Conservation (phyloP, 1,140 invertebrate genomes). For the Bombus confusus region DNA sequence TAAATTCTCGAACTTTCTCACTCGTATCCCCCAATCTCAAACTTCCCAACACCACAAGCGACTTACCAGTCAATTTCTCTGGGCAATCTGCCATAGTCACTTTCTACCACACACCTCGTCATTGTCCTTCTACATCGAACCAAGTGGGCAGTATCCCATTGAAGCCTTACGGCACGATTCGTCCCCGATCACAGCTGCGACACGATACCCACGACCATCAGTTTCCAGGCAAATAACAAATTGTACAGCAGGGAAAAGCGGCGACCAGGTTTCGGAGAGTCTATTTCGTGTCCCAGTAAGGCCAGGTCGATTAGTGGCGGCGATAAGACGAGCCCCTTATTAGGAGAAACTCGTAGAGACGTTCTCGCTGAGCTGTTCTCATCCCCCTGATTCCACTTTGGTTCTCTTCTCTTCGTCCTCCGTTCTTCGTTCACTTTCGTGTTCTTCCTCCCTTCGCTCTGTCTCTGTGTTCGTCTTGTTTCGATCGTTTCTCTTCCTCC, state of each 20-base stretch:
- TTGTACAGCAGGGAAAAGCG: conserved; percentile 32
- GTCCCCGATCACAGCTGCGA: neutral
- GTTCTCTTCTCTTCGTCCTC: neutral
- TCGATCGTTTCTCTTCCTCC: conserved; percentile 19
- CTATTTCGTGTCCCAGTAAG: conserved; percentile 65
- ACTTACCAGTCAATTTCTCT: neutral
- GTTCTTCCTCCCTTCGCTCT: conserved; percentile 17
- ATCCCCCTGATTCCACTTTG: neutral
- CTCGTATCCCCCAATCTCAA: neutral
- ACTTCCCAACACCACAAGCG: neutral
- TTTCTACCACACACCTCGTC: neutral
- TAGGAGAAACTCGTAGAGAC: conserved; percentile 58
- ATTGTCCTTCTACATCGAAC: neutral
- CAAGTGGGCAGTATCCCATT: neutral
- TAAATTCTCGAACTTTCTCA: neutral
- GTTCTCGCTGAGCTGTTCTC: conserved; percentile 16
- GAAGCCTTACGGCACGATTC: neutral
- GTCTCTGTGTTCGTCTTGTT: neutral
- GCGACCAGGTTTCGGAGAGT: conserved; percentile 44
- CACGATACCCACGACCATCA: neutral
- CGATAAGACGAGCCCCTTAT: conserved; percentile 65
- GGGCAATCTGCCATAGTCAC: neutral
- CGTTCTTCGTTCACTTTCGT: neutral
- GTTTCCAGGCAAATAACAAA: conserved; percentile 32
- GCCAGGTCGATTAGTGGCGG: conserved; percentile 59